Evolutionary conservation across 2,113 vertebrate genomes (phyloP).

Genomic region (Cyprinus carpio): DNA sequence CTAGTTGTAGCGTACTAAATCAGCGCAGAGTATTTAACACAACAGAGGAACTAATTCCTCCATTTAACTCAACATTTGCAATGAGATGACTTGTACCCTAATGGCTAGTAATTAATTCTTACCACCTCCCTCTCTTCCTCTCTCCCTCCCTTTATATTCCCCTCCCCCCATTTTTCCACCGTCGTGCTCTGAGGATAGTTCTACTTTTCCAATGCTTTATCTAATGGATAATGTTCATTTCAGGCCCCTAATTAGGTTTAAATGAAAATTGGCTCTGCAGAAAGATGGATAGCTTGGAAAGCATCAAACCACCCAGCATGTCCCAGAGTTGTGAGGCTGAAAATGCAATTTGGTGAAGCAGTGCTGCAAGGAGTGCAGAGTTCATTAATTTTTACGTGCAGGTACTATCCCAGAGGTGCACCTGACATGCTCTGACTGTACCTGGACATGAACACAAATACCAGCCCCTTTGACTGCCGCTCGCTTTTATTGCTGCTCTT

Average conservation of each 20-base stretch:
- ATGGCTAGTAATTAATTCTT: conserved; percentile 94
- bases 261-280: conserved; percentile 93
- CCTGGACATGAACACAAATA: conserved; percentile 86
- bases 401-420: conserved; percentile 87
- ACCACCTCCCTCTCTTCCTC: conserved; percentile 35
- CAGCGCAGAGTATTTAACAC: conserved; percentile 88
- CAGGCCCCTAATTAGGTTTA: conserved; percentile 93
- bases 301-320: conserved; percentile 89
- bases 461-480: background rate
- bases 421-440: conserved; percentile 83
- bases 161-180: conserved; percentile 44
- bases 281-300: conserved; percentile 90
- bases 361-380: conserved; percentile 82
- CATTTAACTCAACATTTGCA: conserved; percentile 88
- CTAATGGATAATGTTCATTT: conserved; percentile 95
- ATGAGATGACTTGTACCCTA: conserved; percentile 89
- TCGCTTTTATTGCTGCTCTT: background rate
- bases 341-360: conserved; percentile 88
- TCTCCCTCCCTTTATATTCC: conserved; percentile 5
- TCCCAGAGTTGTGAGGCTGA: conserved; percentile 87
- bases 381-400: conserved; percentile 94
- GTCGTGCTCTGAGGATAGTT: conserved; percentile 88
- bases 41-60: conserved; percentile 86
- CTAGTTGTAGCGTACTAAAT: conserved; percentile 70
- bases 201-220: conserved; percentile 86